Conservation (phyloP, 1,140 invertebrate genomes). For the Eumaeus atala region DNA sequence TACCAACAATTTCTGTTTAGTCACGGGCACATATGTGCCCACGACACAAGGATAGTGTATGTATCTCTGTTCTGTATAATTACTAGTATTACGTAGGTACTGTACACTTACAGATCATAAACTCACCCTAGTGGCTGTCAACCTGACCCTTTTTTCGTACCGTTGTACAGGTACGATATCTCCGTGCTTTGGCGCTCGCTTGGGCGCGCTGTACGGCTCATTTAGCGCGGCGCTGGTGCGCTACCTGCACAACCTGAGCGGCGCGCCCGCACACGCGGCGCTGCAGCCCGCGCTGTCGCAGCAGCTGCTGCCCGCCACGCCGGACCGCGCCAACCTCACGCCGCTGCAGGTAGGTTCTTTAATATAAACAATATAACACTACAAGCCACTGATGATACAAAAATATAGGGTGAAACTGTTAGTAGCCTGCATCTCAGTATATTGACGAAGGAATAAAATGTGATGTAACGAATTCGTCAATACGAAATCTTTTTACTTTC, state of each 20-base stretch:
- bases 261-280: constrained; percentile 43
- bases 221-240: constrained; percentile 86
- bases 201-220: constrained; percentile 83
- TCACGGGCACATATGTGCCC: too few relatives aligned
- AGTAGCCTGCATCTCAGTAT: too few relatives aligned
- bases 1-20: too few relatives aligned
- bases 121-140: too few relatives aligned
- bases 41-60: too few relatives aligned
- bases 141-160: neutral
- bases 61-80: too few relatives aligned
- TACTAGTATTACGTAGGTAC: too few relatives aligned
- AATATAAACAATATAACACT: neutral
- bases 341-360: constrained; percentile 46
- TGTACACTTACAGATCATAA: too few relatives aligned
- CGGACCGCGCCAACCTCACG: constrained; percentile 56
- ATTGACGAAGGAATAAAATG: too few relatives aligned
- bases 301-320: constrained; percentile 45
- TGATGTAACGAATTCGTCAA: too few relatives aligned
- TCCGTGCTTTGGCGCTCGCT: constrained; percentile 80
- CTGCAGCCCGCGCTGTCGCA: constrained; percentile 56
- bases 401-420: neutral
- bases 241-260: constrained; percentile 81
- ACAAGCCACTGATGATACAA: neutral
- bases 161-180: constrained; percentile 79
- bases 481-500: too few relatives aligned